Base-by-base conservation (phyloP, 2,888 invertebrate species). In the Melinaea marsaeus region DNA sequence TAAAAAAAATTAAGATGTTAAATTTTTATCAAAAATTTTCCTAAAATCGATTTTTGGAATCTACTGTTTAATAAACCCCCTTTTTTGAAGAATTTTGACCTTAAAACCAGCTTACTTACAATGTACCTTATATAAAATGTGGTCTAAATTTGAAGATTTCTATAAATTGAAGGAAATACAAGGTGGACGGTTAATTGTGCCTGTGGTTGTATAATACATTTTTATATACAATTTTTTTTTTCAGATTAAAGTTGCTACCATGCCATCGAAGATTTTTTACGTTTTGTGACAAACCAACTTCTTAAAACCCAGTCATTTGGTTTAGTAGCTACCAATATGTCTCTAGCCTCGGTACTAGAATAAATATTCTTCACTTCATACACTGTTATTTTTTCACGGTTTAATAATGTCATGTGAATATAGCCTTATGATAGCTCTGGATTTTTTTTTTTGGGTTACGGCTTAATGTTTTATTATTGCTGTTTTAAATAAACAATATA, bases 341-440 rank as follows among this genome's bases (percentile, higher is more conserved):
- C 76, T 0, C 65, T 84, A 46, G 33, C 82, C 22, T 81, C 81
- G 0, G 72, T 22, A 22, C 22, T 22, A 72, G 0, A 74, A 73
- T 42, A 62, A 1, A 72, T 77, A 4, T 70, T 81, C 57, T 77
- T 79, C 62, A 75, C 75, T 2, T 73, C 81, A 0, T 79, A 82
- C 55, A 79, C 81, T 7, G 74, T 83, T 7, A 75, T 81, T 5
- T 74, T 76, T 0, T 60, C 83, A 42, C 83, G 83, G 60, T 78
- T 80, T 55, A 80, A 78, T 58, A 78, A 79, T 58, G 71, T 80
- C 0, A 33, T 79, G 2, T 79, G 70, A 68, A 4, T 51, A 32
- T 32, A 51, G 3, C 22, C 1, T 37, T 37, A 37, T 6, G 7
- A 37, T 7, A 37, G 7, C 37, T 37, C 7, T 4, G 5, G 37